Evolutionary conservation across 2,888 invertebrate species (phyloP).

Genomic region (Nephrotoma guestfalica): DNA sequence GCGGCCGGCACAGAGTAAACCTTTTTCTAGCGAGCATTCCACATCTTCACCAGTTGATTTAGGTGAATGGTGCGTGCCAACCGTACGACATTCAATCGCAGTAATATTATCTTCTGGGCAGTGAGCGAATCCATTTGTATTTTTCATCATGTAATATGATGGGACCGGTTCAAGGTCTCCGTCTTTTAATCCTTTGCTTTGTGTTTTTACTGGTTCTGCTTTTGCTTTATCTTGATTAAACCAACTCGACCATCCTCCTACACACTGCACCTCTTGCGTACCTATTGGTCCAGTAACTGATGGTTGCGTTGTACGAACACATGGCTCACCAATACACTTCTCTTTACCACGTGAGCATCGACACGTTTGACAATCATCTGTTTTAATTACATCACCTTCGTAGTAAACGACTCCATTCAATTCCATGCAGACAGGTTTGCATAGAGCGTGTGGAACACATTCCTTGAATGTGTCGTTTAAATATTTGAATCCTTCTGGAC

Average conservation of each 20-base stretch:
- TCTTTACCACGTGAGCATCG: slow-evolving; percentile 54
- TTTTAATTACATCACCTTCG: slow-evolving; percentile 62
- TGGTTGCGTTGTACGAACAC: slow-evolving; percentile 22
- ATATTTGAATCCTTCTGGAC: slow-evolving; percentile 59
- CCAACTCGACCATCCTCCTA: slow-evolving; percentile 71
- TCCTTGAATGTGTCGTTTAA: slow-evolving; percentile 49
- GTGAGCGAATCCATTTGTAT: slow-evolving; percentile 34
- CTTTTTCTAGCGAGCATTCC: slow-evolving; percentile 58
- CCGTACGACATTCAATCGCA: slow-evolving; percentile 62
- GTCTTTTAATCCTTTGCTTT: slow-evolving; percentile 19
- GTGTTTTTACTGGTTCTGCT: slow-evolving; percentile 15
- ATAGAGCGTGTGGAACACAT: slow-evolving; percentile 60
- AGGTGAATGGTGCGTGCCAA: slow-evolving; percentile 40
- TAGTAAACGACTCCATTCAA: slow-evolving; percentile 49
- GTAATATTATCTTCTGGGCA: slow-evolving; percentile 49
- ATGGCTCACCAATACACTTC: slow-evolving; percentile 58
- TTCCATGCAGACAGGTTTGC: slow-evolving; percentile 55
- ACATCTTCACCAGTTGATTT: slow-evolving; percentile 60
- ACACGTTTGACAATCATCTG: slow-evolving; percentile 70
- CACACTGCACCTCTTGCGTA: slow-evolving; percentile 33
- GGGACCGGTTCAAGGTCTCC: slow-evolving; percentile 46
- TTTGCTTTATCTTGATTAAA: slow-evolving; percentile 38
- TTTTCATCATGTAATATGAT: slow-evolving; percentile 17
- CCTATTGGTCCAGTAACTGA: slow-evolving; percentile 8
- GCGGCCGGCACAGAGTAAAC: slow-evolving; percentile 48